A percentile compares a stretch with the other conserved stretches of the same genome.
phyloP scores from a whole-genome alignment of 2,797 vertebrate species.

The Tinamus major region DNA sequence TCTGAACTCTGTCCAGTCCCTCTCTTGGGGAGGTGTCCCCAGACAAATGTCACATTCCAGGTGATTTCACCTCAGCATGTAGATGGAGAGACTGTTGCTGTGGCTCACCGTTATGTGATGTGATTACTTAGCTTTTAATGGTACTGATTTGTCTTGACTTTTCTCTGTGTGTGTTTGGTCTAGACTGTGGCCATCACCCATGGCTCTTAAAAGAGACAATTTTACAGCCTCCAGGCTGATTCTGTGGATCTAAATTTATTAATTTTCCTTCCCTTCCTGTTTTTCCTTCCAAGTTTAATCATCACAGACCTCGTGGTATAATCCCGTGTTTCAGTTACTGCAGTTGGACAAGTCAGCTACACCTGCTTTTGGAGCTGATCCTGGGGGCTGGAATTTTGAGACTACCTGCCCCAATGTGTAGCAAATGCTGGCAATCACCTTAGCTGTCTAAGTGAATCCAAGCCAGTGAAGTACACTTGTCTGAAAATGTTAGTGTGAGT shows the following conservation, averaged over 20 bases:
- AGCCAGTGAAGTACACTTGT: not conserved
- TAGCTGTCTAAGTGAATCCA: not conserved
- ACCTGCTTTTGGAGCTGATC: not conserved
- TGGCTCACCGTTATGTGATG: constrained; percentile 31
- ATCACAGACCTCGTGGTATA: not conserved
- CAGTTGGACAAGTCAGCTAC: not conserved
- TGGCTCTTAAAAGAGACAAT: constrained; percentile 54
- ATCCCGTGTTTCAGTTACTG: not conserved
- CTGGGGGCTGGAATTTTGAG: not conserved
- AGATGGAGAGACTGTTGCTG: constrained; percentile 11
- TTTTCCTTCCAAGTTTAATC: not conserved
- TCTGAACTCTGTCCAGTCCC: constrained; percentile 16
- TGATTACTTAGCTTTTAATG: constrained; percentile 64
- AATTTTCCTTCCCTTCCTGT: constrained; percentile 58
- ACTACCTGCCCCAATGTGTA: not conserved
- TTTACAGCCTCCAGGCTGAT: constrained; percentile 46
- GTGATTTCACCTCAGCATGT: constrained; percentile 51
- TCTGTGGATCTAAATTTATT: constrained; percentile 67
- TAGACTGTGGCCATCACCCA: constrained; percentile 72
- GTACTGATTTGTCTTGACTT: constrained; percentile 61
- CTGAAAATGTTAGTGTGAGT: not conserved
- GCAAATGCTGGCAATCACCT: not conserved
- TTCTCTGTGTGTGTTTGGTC: constrained; percentile 69
- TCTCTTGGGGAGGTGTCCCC: constrained; percentile 34
- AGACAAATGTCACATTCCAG: constrained; percentile 58